Percentiles rank a stretch among this genome's conserved stretches.
Evolutionary conservation across 1,140 invertebrate genomes (phyloP).

Genomic region (Aricia agestis): DNA sequence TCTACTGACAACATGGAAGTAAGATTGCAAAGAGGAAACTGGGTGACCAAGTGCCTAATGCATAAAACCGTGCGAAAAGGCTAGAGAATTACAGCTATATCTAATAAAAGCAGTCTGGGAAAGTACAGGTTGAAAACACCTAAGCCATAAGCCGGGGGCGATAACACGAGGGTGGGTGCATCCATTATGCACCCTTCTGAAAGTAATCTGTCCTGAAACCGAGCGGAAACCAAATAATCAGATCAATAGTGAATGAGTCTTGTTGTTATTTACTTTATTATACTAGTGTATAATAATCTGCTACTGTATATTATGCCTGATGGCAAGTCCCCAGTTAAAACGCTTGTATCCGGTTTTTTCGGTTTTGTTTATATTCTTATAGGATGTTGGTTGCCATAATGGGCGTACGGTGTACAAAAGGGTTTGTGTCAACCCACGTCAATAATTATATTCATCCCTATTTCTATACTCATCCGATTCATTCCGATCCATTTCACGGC

Average conservation of each 20-base stretch:
- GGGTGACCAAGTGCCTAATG: too few species aligned
- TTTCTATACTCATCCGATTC: slow-evolving; percentile 10
- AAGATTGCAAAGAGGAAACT: too few species aligned
- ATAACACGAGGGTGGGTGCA: neutral
- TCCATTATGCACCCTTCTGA: slow-evolving; percentile 2
- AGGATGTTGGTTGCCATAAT: neutral
- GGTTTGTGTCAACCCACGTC: slow-evolving; percentile 10
- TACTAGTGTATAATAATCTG: too few species aligned
- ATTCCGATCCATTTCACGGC: slow-evolving; percentile 13
- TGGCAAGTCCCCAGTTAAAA: too few species aligned
- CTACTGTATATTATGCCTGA: too few species aligned
- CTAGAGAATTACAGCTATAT: neutral
- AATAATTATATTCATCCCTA: slow-evolving; percentile 11
- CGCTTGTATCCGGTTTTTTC: too few species aligned
- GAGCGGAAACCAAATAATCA: neutral
- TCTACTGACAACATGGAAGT: too few species aligned
- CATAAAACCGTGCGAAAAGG: too few species aligned
- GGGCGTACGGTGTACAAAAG: slow-evolving; percentile 3
- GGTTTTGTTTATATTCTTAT: neutral
- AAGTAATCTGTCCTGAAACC: neutral
- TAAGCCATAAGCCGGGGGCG: neutral
- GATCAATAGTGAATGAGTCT: too few species aligned
- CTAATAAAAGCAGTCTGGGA: neutral
- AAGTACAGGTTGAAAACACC: neutral
- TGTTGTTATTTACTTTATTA: too few species aligned